Evolutionary conservation across 2,113 vertebrate genomes (phyloP).

Genomic region (Pteropus alecto): DNA sequence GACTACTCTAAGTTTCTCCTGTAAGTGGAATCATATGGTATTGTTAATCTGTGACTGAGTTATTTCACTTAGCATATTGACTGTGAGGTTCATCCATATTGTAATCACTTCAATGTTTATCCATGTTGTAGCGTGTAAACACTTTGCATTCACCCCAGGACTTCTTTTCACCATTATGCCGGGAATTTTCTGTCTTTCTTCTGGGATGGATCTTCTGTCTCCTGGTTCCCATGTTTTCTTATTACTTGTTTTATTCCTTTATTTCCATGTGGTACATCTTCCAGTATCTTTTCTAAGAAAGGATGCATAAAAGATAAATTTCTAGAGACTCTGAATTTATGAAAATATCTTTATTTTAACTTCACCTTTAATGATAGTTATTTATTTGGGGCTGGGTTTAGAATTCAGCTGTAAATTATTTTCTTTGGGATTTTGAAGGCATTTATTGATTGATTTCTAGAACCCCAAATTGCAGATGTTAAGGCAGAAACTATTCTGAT

Average conservation of each 20-base stretch:
- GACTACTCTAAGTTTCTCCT: background rate
- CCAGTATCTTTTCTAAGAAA: background rate
- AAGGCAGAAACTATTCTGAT: background rate
- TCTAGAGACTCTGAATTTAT: background rate
- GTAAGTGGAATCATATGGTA: background rate
- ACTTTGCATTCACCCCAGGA: background rate
- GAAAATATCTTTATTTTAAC: background rate
- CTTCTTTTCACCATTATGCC: background rate
- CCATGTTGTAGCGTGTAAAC: background rate
- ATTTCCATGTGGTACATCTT: background rate
- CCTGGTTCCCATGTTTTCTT: background rate
- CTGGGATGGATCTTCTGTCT: background rate
- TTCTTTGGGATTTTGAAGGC: background rate
- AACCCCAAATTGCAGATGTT: background rate
- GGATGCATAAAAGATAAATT: background rate
- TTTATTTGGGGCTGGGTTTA: background rate
- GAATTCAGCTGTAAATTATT: slow-evolving; percentile 24
- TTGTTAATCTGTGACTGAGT: background rate
- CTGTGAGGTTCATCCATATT: background rate
- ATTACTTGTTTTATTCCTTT: background rate
- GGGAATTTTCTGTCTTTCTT: background rate
- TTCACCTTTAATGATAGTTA: background rate
- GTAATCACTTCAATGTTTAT: background rate
- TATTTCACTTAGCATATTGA: background rate
- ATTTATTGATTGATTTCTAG: background rate